These are phyloP conservation scores for Thumatha senex DNA, from an alignment of 2,888 invertebrate species.

Conservation along the genomic window DNA sequence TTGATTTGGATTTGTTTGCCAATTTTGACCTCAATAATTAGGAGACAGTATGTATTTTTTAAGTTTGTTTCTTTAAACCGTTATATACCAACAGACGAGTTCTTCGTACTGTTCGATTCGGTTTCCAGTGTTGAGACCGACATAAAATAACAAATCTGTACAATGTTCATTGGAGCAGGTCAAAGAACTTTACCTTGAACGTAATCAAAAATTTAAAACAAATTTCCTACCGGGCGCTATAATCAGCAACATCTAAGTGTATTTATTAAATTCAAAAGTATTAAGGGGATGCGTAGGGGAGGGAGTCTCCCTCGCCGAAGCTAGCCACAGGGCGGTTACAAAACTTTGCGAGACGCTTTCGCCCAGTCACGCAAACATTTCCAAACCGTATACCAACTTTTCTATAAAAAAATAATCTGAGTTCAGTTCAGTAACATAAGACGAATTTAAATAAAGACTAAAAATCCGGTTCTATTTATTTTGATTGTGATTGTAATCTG, in stretches of 20 bases:
- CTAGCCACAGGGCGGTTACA: slow-evolving; percentile 44
- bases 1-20: too few species aligned
- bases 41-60: too few species aligned
- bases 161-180: too few species aligned
- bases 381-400: slow-evolving; percentile 9
- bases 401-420: not conserved
- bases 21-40: too few species aligned
- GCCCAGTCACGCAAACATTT: slow-evolving; percentile 17
- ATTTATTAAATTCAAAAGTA: slow-evolving; percentile 25
- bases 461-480: slow-evolving; percentile 5
- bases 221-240: slow-evolving; percentile 1
- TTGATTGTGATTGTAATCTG: slow-evolving; percentile 5
- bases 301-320: slow-evolving; percentile 22
- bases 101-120: too few species aligned
- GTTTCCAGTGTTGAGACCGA: not conserved
- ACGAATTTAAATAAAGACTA: slow-evolving; percentile 6
- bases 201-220: not conserved
- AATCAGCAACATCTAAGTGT: slow-evolving; percentile 11
- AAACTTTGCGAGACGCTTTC: slow-evolving; percentile 44
- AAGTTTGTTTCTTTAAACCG: too few species aligned
- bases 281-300: slow-evolving; percentile 24
- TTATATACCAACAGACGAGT: too few species aligned
- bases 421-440: not conserved
- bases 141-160: too few species aligned
- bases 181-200: too few species aligned